Evolutionary conservation across 2,113 vertebrate genomes (phyloP), one percentile per base, ranked within the genome.

Genomic region (Myxocyprinus asiaticus): DNA sequence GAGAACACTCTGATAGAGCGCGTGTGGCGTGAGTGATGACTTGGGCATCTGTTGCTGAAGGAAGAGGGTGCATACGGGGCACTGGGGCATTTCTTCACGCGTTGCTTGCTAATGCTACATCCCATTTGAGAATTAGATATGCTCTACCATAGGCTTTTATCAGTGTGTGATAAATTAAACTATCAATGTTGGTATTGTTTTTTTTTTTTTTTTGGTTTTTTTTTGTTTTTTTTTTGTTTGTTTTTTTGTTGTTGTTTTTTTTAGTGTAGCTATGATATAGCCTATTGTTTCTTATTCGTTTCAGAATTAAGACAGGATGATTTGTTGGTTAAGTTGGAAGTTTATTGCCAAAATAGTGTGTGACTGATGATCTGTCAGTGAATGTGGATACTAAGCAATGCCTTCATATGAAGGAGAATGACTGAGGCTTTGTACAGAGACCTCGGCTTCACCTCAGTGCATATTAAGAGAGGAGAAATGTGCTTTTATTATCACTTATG

Each of bases 1-100:
- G 22, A 33, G 22, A 33, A 33, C 22, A 33, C 22, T 33, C 22
- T 33, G 22, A 33, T 85, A 84, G 80, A 78, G 72, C 51, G 85
- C 86, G 79, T 83, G 81, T 79, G 75, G 51, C 72, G 33, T 42
- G 72, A 42, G 72, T 63, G 72, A 75, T 63, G 59, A 75, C 72
- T 75, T 63, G 59, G 72, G 72, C 72, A 75, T 75, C 72, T 75
- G 72, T 75, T 75, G 72, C 72, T 75, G 45, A 51, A 75, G 45
- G 72, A 75, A 75, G 44, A 75, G 59, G 47, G 15, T n/a, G 55
- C 55, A 58, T 14, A 15, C n/a, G 11, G 14, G 55, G 55, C 69
- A 72, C 53, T 72, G 69, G 61, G 58, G 67, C 68, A 58, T 9
- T 72, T 79, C 70, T 72, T 64, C 51, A 79, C 61, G 63, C 78